phyloP scores from a whole-genome alignment of 2,888 invertebrate species.

The Acleris holmiana region DNA sequence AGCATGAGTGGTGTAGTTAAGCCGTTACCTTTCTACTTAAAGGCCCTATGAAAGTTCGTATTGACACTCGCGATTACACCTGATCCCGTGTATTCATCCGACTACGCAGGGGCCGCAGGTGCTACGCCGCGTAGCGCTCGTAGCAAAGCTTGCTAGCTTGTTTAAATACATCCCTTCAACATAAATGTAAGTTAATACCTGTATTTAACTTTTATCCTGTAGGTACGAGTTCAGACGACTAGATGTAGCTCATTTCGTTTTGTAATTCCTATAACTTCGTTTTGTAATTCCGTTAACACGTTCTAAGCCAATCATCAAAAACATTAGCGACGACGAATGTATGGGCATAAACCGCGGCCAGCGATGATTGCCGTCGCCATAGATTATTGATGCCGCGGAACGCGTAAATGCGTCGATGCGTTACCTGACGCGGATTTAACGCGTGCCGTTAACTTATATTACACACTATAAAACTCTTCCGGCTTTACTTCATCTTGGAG shows the following conservation, averaged over 20 bases:
- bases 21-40: constrained; percentile 16
- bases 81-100: constrained; percentile 15
- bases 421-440: constrained; percentile 64
- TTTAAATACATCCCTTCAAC: too few species aligned
- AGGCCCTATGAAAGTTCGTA: constrained; percentile 4
- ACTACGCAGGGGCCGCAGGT: constrained; percentile 33
- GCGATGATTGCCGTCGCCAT: constrained; percentile 30
- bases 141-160: constrained; percentile 14
- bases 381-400: constrained; percentile 47
- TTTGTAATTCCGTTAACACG: too few species aligned
- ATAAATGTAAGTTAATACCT: too few species aligned
- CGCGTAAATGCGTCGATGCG: constrained; percentile 45
- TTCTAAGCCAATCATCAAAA: neutral
- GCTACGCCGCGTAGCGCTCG: constrained; percentile 36
- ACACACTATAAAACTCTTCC: constrained; percentile 68
- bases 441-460: constrained; percentile 71
- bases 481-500: constrained; percentile 53
- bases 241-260: too few species aligned
- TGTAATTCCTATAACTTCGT: too few species aligned
- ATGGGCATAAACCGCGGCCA: constrained; percentile 32
- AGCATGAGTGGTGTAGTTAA: constrained; percentile 6
- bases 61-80: constrained; percentile 19
- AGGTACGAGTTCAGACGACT: too few species aligned
- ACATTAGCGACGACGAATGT: constrained; percentile 6
- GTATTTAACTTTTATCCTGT: too few species aligned